Evolutionary conservation across 2,113 vertebrate genomes (phyloP).

Genomic region (Mastomys natalensis): DNA sequence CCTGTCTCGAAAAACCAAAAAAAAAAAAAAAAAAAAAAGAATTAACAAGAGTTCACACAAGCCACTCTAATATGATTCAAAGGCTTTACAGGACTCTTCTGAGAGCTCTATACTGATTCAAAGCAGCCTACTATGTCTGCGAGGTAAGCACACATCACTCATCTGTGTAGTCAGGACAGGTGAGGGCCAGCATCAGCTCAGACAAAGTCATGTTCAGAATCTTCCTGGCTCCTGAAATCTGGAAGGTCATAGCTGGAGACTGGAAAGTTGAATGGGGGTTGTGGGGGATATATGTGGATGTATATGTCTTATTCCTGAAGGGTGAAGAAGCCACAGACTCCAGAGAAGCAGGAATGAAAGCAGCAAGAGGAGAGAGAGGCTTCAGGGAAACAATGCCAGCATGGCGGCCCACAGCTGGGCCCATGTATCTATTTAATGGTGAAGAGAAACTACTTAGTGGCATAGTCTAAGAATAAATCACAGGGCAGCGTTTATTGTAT

Average conservation of each 20-base stretch:
- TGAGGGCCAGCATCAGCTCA: not conserved
- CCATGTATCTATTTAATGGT: accelerated
- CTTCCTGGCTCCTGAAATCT: not conserved
- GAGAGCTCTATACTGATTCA: not conserved
- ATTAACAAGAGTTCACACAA: not conserved
- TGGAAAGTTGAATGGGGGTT: accelerated
- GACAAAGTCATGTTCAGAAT: not conserved
- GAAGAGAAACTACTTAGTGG: not conserved
- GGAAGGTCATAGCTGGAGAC: not conserved
- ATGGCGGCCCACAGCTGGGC: not conserved
- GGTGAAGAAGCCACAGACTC: not conserved
- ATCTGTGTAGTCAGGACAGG: not conserved
- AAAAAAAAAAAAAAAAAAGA: no score
- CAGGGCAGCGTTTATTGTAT: not conserved
- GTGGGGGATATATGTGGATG: not conserved
- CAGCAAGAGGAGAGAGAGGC: not conserved
- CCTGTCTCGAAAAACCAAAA: no score
- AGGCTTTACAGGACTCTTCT: not conserved
- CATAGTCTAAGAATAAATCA: not conserved
- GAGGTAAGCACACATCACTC: not conserved
- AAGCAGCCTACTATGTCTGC: not conserved
- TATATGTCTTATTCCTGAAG: not conserved
- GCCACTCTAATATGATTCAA: not conserved
- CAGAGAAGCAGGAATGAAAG: not conserved
- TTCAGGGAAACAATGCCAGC: not conserved